phyloP scores from a whole-genome alignment of 2,888 invertebrate genomes.

The Callyntrura sp. region DNA sequence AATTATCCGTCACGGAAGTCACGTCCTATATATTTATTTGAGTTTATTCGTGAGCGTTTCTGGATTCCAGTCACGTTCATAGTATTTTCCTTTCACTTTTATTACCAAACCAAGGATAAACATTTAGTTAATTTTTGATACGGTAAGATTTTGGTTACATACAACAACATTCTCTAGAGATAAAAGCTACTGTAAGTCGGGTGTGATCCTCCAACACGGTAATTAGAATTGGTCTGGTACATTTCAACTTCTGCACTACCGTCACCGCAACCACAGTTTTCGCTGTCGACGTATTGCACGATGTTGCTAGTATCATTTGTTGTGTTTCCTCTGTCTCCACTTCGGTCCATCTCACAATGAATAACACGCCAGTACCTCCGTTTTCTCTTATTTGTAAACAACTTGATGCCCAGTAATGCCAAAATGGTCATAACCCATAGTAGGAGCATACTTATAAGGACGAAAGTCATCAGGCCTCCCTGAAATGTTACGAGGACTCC shows the following conservation, averaged over 20 bases:
- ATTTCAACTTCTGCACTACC: slow-evolving; percentile 29
- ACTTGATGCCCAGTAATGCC: slow-evolving; percentile 62
- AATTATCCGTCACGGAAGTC: too few relatives aligned
- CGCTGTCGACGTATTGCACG: too few relatives aligned
- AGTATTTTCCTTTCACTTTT: background rate
- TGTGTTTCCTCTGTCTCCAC: background rate
- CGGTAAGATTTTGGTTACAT: too few relatives aligned
- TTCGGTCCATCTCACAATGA: background rate
- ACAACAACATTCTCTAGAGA: too few relatives aligned
- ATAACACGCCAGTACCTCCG: background rate
- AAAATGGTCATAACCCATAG: slow-evolving; percentile 66
- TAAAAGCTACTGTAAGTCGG: slow-evolving; percentile 55
- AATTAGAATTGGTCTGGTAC: slow-evolving; percentile 4
- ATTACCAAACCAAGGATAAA: too few relatives aligned
- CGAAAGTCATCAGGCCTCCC: slow-evolving; percentile 73
- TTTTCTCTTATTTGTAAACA: slow-evolving; percentile 24
- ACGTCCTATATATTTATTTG: too few relatives aligned
- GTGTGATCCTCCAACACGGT: background rate
- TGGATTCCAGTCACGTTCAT: too few relatives aligned
- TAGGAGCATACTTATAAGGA: slow-evolving; percentile 77
- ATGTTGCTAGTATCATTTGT: background rate
- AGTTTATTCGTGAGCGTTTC: too few relatives aligned
- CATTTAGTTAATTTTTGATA: too few relatives aligned
- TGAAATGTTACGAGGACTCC: slow-evolving; percentile 65
- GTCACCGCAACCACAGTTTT: background rate